Base-by-base conservation (phyloP, 2,888 invertebrate genomes). In the Caenorhabditis wallacei region DNA sequence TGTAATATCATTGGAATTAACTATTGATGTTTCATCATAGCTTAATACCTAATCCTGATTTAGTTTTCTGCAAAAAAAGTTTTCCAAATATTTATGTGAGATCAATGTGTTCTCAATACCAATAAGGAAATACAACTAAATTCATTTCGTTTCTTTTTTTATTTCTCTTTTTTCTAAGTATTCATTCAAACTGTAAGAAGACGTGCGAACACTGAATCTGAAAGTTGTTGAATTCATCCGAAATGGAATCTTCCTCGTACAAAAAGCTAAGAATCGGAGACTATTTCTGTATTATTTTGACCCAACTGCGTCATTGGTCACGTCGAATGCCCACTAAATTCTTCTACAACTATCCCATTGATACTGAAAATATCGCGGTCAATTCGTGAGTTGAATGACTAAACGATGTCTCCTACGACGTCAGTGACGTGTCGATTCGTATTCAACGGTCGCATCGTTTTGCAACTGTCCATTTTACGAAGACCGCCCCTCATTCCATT, bases 241-340 rank as follows among this genome's bases (percentile, higher is more conserved):
- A 68, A 53, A 7, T 5, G 37, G 53, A 35, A 46, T 22, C n/a
- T 24, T 61, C 54, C 68, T 20, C 22, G 35, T 37, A 13, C 53
- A 24, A 40, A 35, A 22, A 53, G 37, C 37, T 37, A 26, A 22
- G 40, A 68, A 37, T 48, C 30, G 24, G 8, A 20, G 35, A 46
- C 71, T 61, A 71, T 71, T 71, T 71, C 71, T 18, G 71, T 71
- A 59, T 53, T 71, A 59, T 71, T 71, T 71, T 71, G 18, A 16
- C 22, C 22, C 1, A 13, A 61, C 46, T 54, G 63, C 72, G 72
- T 74, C 63, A 64, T 18, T 37, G 26, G 61, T 30, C 64, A 46
- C 24, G 48, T 30, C 57, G 48, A 71, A 8, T 51, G 20, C n/a
- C 26, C 71, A 26, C 3, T 46, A 35, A 13, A n/a, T n/a, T n/a